Conservation (phyloP, 2,888 invertebrate species). For the Drosophila colorata region DNA sequence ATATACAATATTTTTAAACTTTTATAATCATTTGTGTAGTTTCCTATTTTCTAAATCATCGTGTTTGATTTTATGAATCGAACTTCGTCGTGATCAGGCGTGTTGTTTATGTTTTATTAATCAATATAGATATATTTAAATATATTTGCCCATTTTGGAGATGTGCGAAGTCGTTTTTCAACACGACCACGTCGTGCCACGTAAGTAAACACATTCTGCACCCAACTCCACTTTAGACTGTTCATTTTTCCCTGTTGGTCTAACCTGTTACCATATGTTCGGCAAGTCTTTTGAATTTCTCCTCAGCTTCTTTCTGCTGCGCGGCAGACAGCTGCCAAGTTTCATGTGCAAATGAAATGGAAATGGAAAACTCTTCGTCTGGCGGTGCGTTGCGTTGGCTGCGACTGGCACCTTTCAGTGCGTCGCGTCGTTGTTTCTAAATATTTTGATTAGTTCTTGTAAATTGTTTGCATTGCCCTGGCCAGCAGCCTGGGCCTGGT, state of each 20-base stretch:
- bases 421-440: slow-evolving; percentile 46
- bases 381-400: slow-evolving; percentile 3
- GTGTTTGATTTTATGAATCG: too few species aligned
- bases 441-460: slow-evolving; percentile 78
- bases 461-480: slow-evolving; percentile 61
- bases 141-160: too few species aligned
- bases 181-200: background rate
- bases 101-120: too few species aligned
- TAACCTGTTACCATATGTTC: slow-evolving; percentile 59
- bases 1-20: too few species aligned
- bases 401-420: slow-evolving; percentile 66
- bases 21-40: too few species aligned
- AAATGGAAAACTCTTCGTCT: slow-evolving; percentile 43
- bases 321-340: slow-evolving; percentile 72
- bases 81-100: too few species aligned
- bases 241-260: slow-evolving; percentile 26
- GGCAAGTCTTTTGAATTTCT: slow-evolving; percentile 35
- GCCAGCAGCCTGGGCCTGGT: slow-evolving; percentile 11
- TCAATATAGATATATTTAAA: too few species aligned
- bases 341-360: slow-evolving; percentile 64
- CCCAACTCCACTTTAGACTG: background rate
- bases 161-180: background rate
- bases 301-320: slow-evolving; percentile 31
- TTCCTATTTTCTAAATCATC: too few species aligned
- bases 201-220: background rate